phyloP scores from a whole-genome alignment of 2,797 vertebrate species.

The Chelidonichthys spinosus region DNA sequence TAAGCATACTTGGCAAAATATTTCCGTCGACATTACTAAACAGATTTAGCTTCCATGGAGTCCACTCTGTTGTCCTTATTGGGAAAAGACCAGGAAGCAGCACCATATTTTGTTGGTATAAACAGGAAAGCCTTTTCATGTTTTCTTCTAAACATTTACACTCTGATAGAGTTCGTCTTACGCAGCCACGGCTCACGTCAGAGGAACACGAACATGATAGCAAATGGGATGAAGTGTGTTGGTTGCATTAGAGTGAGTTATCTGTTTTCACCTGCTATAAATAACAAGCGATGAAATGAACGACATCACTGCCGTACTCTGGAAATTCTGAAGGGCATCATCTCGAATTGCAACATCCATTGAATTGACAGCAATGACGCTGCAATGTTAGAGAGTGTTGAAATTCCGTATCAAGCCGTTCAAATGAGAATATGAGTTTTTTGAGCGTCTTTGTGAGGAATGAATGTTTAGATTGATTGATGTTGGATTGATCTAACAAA shows the following conservation, averaged over 20 bases:
- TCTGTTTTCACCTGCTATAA: background rate
- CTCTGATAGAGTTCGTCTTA: background rate
- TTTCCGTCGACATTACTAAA: slow-evolving; percentile 17
- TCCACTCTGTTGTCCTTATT: background rate
- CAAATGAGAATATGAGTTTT: background rate
- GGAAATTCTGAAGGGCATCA: slow-evolving; percentile 37
- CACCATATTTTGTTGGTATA: slow-evolving; percentile 20
- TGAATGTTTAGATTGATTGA: too few relatives aligned
- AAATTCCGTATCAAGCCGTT: background rate
- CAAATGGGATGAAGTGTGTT: background rate
- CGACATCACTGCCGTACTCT: background rate
- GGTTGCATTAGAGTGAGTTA: background rate
- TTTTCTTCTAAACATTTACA: slow-evolving; percentile 8
- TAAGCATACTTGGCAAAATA: background rate
- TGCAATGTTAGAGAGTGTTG: background rate
- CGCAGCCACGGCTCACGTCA: slow-evolving; percentile 22
- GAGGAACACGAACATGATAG: background rate
- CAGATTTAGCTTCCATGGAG: background rate
- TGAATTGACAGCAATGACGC: background rate
- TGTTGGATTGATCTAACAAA: background rate
- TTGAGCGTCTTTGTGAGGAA: background rate
- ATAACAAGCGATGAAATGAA: slow-evolving; percentile 12
- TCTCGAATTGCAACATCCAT: slow-evolving; percentile 10
- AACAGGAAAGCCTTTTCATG: slow-evolving; percentile 32
- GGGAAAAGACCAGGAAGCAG: background rate